phyloP scores from a whole-genome alignment of 23 tunicate species.

The Halocynthia aurantium region DNA sequence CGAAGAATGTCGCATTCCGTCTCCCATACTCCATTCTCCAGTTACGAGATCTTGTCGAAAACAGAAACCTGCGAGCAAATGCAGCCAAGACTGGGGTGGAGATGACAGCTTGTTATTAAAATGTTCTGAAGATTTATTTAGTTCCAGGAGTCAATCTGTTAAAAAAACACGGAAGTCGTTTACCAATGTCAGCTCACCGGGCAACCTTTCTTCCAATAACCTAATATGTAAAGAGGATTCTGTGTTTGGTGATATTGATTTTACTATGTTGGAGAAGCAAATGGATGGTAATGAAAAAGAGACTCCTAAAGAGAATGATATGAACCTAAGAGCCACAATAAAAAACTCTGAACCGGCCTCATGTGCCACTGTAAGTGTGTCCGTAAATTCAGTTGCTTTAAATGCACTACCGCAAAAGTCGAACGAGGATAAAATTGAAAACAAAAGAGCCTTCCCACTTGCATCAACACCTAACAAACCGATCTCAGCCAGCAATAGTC shows the following conservation, averaged over 20 bases:
- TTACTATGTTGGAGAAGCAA: constrained; percentile 40
- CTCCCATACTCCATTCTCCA: background rate
- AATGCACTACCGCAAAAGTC: background rate
- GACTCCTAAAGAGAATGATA: background rate
- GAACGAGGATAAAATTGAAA: background rate
- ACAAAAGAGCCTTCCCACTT: background rate
- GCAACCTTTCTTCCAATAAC: background rate
- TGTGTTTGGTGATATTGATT: constrained; percentile 52
- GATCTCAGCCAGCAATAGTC: background rate
- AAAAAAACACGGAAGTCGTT: background rate
- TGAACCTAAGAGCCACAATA: too few species aligned
- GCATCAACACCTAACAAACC: background rate
- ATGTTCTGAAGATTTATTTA: background rate
- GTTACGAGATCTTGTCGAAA: too few species aligned
- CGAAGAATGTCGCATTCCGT: background rate
- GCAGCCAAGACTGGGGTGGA: background rate
- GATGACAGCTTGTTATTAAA: constrained; percentile 1
- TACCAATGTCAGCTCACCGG: background rate
- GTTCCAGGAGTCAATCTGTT: background rate
- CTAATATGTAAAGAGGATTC: constrained; percentile 20
- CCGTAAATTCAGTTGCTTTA: too few species aligned
- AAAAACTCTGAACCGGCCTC: too few species aligned
- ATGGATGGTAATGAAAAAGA: background rate
- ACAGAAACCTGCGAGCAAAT: background rate
- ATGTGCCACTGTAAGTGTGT: too few species aligned